A percentile compares a stretch with the other conserved stretches of the same genome.
Conservation (phyloP, 1,140 invertebrate genomes). For the Cydia amplana region DNA sequence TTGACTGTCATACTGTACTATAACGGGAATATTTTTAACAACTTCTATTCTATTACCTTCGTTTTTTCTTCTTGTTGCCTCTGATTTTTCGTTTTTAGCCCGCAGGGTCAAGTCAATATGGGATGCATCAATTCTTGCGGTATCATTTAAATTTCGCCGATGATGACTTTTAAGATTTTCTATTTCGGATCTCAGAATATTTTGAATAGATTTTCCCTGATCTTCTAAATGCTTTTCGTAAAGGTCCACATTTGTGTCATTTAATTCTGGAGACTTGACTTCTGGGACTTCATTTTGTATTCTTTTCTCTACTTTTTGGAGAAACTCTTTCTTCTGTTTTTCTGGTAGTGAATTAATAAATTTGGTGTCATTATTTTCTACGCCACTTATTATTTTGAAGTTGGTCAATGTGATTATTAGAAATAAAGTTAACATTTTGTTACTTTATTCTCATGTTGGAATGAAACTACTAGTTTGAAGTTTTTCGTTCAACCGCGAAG, state of each 20-base stretch:
- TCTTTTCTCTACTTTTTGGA: slow-evolving; percentile 57
- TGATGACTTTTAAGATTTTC: slow-evolving; percentile 40
- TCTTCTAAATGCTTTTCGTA: slow-evolving; percentile 54
- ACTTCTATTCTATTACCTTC: slow-evolving; percentile 30
- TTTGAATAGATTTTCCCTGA: slow-evolving; percentile 55
- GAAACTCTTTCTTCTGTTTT: slow-evolving; percentile 59
- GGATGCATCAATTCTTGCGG: slow-evolving; percentile 15
- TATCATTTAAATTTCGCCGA: background rate
- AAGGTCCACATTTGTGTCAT: slow-evolving; percentile 45
- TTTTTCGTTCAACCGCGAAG: background rate
- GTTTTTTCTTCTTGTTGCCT: slow-evolving; percentile 39
- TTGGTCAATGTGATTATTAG: slow-evolving; percentile 2
- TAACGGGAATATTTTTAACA: background rate
- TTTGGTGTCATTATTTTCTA: slow-evolving; percentile 51
- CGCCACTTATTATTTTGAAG: slow-evolving; percentile 31
- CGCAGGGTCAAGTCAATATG: slow-evolving; percentile 51
- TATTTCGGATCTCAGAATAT: slow-evolving; percentile 58
- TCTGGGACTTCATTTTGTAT: slow-evolving; percentile 59
- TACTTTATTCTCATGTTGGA: slow-evolving; percentile 27
- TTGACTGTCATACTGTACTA: slow-evolving; percentile 28
- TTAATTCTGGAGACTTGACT: slow-evolving; percentile 45
- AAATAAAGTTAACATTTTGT: slow-evolving; percentile 22
- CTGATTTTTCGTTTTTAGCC: background rate
- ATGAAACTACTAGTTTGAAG: background rate
- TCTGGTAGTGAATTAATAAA: slow-evolving; percentile 66